Evolutionary conservation across 1,140 invertebrate species (phyloP).

Genomic region (Rhopalosiphum maidis): DNA sequence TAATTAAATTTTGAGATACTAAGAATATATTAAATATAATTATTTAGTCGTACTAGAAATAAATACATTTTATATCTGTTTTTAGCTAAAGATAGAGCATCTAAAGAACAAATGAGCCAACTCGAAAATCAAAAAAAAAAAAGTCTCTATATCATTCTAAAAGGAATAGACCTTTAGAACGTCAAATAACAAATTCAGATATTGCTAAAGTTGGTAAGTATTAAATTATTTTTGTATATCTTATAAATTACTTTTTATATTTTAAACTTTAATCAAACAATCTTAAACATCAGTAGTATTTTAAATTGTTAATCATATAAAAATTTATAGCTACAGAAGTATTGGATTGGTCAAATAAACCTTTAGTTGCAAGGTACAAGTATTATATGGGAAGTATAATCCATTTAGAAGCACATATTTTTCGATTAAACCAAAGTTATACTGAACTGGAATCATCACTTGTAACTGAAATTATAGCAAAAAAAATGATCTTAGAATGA

Average conservation of each 20-base stretch:
- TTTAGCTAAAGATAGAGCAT: background rate
- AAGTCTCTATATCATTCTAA: no score
- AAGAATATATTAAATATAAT: background rate
- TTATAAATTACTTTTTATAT: background rate
- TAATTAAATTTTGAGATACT: background rate
- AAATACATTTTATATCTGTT: background rate
- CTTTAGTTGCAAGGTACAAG: slow-evolving; percentile 20
- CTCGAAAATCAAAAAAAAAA: background rate
- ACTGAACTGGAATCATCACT: background rate
- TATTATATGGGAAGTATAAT: slow-evolving; percentile 5
- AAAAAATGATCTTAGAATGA: background rate
- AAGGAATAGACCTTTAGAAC: no score
- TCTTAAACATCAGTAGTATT: background rate
- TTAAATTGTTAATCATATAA: background rate
- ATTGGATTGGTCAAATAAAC: slow-evolving; percentile 38
- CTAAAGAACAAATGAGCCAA: background rate
- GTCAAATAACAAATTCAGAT: background rate
- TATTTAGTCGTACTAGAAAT: background rate
- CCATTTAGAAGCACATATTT: background rate
- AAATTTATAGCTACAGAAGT: background rate
- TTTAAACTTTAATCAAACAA: background rate
- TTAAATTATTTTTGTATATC: background rate
- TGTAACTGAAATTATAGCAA: background rate
- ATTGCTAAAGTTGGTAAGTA: slow-evolving; percentile 32
- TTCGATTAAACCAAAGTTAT: background rate